Base-by-base conservation (phyloP, 1,140 invertebrate species). In the Centruroides sculpturatus region DNA sequence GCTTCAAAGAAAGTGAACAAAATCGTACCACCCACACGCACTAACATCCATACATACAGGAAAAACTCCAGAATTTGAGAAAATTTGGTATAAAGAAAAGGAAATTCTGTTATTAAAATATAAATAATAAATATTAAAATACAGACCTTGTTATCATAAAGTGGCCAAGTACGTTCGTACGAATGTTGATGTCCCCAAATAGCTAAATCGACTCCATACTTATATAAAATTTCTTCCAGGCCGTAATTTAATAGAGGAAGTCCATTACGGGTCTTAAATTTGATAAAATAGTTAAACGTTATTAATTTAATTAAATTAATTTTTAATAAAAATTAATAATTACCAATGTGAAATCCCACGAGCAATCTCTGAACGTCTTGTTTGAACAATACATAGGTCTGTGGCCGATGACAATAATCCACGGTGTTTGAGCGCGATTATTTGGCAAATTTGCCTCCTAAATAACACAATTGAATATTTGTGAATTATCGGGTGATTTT, bases 331-430 rank as follows among this genome's bases (percentile, higher is more conserved):
- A 23, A 23, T 23, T 23, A 23, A 41, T 41, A 41, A 41, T 41
- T 41, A 41, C 41, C 8, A 41, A 41, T 41, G 41, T 8, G 8
- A 41, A 41, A 41, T 53, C 51, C 51, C 51, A 53, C 5, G 23
- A 23, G 70, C 93, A 97, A 73, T 96, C 92, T 69, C 91, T 85
- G 5, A 76, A 71, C 71, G 94, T 85, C 64, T 77, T 77, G 72
- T 95, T 91, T 60, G 91, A 92, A 73, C 94, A 98, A 72, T 97
- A 98, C 92, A 98, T 95, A 2, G 94, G 93, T 35, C 92, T 78
- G 73, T 98, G 93, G 12, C 91, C 92, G 73, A 84, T 88, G 8
- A 87, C 82, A 49, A 98, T 82, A 59, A 98, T 90, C 94, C 94
- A 98, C 0, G 94, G 93, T 41, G 81, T 79, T 60, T 80, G 75